Evolutionary conservation across 2,888 invertebrate genomes (phyloP), one percentile per base, ranked within the genome.

Genomic region (Rhagonycha lutea): DNA sequence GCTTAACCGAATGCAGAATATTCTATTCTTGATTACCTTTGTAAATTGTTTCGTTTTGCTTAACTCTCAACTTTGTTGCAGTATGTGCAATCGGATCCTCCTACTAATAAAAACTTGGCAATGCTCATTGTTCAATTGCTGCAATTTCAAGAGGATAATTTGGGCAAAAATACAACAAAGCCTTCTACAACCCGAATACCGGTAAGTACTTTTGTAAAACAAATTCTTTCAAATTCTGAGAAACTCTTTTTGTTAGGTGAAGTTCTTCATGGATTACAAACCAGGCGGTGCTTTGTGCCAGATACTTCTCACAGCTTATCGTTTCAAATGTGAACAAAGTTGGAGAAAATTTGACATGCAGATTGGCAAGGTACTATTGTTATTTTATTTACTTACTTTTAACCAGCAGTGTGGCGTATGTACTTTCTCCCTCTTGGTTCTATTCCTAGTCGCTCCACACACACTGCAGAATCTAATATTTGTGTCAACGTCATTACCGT

Each of bases 91-190:
- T 94, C 96, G 69, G 98, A 99, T 86, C 97, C 98, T 76, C 96
- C 98, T 14, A 98, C 97, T 26, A 98, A 96, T 87, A 98, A 98
- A 87, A 94, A 94, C 70, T 89, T 99, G 84, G 92, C 97, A 0
- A 92, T 94, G 82, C 90, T 98, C 72, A 92, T 96, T 4, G 91
- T 96, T 77, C 97, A 98, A 86, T 91, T 98, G 81, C 91, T 98
- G 80, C 98, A 98, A 88, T 98, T 98, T 88, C 98, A 98, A 89
- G 98, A 99, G 87, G 97, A 97, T 81, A 96, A 95, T 87, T 91
- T 98, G 85, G 98, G 98, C 2, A 97, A 98, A 89, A 96, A 95
- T 91, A 95, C 95, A 70, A 91, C 93, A 70, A 98, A 98, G 86
- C 96, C 98, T 80, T 94, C 94, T 81, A 94, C 95, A 87, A 93